Conservation (phyloP, 2,888 invertebrate species). For the Coenonympha arcania region DNA sequence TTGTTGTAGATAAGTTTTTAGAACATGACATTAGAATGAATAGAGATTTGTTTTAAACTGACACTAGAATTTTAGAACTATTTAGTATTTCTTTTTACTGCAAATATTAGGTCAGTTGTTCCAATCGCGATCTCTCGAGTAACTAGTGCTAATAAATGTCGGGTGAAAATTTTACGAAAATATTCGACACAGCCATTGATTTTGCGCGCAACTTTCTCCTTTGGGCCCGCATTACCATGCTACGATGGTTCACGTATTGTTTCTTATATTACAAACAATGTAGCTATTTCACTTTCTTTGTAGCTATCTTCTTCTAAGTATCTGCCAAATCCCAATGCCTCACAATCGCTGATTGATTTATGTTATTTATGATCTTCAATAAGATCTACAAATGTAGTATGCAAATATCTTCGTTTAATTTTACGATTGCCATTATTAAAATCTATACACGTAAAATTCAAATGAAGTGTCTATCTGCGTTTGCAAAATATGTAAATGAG, state of each 20-base stretch:
- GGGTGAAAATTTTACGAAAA: conserved; percentile 20
- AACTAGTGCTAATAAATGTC: conserved; percentile 4
- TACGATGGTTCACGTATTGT: conserved; percentile 7
- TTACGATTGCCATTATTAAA: too few species aligned
- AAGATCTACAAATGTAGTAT: neutral
- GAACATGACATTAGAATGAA: too few species aligned
- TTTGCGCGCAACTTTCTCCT: conserved; percentile 7
- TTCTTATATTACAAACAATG: neutral
- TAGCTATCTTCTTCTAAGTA: neutral
- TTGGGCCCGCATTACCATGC: conserved; percentile 1
- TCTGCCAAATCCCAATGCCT: neutral
- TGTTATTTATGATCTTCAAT: neutral
- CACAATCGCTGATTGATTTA: neutral
- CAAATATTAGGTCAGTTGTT: conserved; percentile 27
- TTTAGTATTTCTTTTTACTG: too few species aligned
- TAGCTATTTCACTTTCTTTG: conserved; percentile 5
- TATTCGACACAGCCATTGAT: neutral
- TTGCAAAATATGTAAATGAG: too few species aligned
- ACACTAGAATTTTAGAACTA: too few species aligned
- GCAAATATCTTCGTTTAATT: too few species aligned
- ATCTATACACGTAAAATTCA: too few species aligned
- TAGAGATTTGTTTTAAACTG: too few species aligned
- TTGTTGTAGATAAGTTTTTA: too few species aligned
- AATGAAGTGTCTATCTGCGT: too few species aligned
- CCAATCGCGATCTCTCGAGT: conserved; percentile 31